Conservation (phyloP, 2,113 vertebrate species). For the Mus spicilegus region DNA sequence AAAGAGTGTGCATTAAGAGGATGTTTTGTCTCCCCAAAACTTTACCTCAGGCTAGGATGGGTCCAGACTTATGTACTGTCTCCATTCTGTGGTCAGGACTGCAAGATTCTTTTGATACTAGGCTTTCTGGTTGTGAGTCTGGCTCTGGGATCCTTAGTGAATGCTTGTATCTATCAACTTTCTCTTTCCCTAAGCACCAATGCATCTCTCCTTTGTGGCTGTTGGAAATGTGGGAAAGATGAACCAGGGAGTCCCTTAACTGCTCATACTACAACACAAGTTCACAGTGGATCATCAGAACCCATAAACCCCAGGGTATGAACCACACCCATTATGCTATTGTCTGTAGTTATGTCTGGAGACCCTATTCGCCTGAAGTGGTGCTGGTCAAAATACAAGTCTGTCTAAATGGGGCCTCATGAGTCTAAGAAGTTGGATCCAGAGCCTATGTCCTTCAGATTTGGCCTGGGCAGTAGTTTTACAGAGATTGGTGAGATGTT, state of each 20-base stretch:
- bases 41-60: neutral
- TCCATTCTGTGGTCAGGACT: neutral
- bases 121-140: neutral
- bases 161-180: neutral
- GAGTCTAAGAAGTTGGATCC: neutral
- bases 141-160: neutral
- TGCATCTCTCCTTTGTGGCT: neutral
- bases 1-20: too few relatives aligned
- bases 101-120: neutral
- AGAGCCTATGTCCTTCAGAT: neutral
- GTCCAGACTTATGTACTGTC: neutral
- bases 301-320: neutral
- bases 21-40: neutral
- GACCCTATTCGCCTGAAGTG: neutral
- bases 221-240: neutral
- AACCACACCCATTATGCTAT: accelerated
- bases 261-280: neutral
- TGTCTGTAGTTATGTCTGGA: too few relatives aligned
- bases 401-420: neutral
- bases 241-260: neutral
- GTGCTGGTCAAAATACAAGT: neutral
- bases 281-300: neutral
- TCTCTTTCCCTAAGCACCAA: neutral
- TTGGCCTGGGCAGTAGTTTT: neutral
- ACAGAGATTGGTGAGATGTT: neutral